Percentiles rank a stretch among this genome's conserved stretches.
Conservation (phyloP, 37 sponge, comb jelly and placozoan species). For the Hexactinellida sp. region DNA sequence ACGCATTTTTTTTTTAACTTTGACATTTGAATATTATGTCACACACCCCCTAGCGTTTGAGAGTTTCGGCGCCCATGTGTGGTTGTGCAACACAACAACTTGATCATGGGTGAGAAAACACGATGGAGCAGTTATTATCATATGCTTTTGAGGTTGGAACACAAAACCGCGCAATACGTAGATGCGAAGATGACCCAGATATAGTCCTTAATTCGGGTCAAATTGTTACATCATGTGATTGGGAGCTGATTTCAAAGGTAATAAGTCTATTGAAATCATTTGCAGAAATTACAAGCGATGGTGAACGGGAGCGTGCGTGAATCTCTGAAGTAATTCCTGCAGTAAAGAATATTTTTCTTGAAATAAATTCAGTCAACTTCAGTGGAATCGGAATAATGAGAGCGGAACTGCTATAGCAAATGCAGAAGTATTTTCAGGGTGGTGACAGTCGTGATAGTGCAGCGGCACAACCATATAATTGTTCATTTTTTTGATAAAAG, state of each 20-base stretch:
- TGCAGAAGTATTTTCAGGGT: background rate
- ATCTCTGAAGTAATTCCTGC: background rate
- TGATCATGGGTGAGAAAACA: conserved; percentile 7
- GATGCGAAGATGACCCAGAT: background rate
- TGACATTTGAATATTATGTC: too few relatives aligned
- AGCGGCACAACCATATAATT: too few relatives aligned
- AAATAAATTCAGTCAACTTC: background rate
- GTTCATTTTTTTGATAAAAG: too few relatives aligned
- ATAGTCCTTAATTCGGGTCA: background rate
- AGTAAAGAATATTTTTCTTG: background rate
- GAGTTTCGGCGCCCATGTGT: too few relatives aligned
- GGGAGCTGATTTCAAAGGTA: background rate
- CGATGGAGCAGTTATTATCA: background rate
- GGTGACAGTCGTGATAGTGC: background rate
- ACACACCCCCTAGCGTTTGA: too few relatives aligned
- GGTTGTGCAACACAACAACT: background rate
- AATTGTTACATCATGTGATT: background rate
- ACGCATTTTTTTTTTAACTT: too few relatives aligned
- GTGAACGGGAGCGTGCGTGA: background rate
- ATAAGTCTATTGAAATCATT: background rate
- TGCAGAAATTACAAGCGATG: background rate
- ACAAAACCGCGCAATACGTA: background rate
- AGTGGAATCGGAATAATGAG: background rate
- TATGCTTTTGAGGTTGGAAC: background rate
- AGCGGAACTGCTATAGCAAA: background rate